Evolutionary conservation across 2,113 vertebrate species (phyloP).

Genomic region (Peromyscus polionotus): DNA sequence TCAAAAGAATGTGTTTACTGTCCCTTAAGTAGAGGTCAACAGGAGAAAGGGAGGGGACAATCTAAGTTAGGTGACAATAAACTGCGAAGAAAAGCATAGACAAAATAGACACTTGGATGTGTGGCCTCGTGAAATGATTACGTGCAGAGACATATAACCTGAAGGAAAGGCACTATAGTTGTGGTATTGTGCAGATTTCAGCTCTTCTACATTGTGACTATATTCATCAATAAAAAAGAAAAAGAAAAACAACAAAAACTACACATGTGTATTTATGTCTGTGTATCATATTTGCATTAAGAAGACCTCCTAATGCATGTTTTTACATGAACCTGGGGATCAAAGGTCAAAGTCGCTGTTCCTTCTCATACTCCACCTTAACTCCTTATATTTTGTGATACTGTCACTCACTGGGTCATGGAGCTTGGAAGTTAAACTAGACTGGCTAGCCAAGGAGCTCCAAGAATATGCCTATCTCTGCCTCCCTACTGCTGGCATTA

Average conservation of each 20-base stretch:
- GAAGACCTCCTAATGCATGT: too few relatives aligned
- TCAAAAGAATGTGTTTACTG: background rate
- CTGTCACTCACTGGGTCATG: background rate
- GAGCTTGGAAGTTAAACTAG: background rate
- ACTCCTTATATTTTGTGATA: background rate
- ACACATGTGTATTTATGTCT: background rate
- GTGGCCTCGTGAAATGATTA: background rate
- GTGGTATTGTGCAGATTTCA: background rate
- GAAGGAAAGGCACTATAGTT: background rate
- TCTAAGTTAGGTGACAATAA: background rate
- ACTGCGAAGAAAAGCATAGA: background rate
- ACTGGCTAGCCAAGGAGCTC: accelerated
- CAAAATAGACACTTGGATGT: background rate
- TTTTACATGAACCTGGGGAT: background rate
- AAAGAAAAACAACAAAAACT: background rate
- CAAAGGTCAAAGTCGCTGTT: background rate
- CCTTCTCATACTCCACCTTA: background rate
- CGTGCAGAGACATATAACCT: background rate
- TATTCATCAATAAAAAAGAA: background rate
- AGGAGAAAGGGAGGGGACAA: accelerated
- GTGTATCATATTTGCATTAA: too few relatives aligned
- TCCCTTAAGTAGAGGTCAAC: background rate
- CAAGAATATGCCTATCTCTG: background rate
- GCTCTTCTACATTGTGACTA: background rate
- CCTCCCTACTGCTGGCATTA: background rate